These are phyloP conservation scores for Euspilapteryx auroguttella DNA, from an alignment of 2,888 invertebrate genomes.

Conservation along the genomic window DNA sequence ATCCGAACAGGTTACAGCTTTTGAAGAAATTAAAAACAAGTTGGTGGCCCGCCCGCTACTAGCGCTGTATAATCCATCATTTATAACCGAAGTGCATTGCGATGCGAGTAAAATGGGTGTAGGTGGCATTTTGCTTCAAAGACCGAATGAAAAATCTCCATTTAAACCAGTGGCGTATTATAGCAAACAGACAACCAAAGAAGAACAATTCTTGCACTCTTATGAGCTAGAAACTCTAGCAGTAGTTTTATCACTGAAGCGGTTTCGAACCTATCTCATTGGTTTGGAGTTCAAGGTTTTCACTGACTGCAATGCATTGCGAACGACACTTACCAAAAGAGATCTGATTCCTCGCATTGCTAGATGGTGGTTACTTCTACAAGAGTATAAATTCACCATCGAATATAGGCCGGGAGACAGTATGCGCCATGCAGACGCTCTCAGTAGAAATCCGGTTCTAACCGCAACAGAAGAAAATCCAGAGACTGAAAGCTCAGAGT, in stretches of 20 bases:
- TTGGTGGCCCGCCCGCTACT: slow-evolving; percentile 5
- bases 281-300: slow-evolving; percentile 9
- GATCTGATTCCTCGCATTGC: slow-evolving; percentile 15
- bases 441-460: slow-evolving; percentile 12
- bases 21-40: slow-evolving; percentile 7
- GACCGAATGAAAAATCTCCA: slow-evolving; percentile 10
- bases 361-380: slow-evolving; percentile 15
- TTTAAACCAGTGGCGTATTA: slow-evolving; percentile 15
- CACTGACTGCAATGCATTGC: slow-evolving; percentile 15
- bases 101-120: slow-evolving; percentile 13
- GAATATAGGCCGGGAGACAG: slow-evolving; percentile 13
- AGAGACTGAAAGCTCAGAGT: too few relatives aligned
- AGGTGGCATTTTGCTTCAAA: slow-evolving; percentile 12
- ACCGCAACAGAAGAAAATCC: neutral
- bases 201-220: slow-evolving; percentile 17
- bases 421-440: slow-evolving; percentile 15
- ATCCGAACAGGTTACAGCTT: slow-evolving; percentile 5
- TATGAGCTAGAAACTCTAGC: slow-evolving; percentile 22
- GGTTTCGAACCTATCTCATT: slow-evolving; percentile 12
- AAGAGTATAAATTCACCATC: slow-evolving; percentile 15
- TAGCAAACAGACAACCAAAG: slow-evolving; percentile 14
- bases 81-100: slow-evolving; percentile 14
- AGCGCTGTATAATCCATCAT: slow-evolving; percentile 5
- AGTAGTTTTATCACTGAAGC: slow-evolving; percentile 10
- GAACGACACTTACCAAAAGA: slow-evolving; percentile 12